Percentiles rank a stretch among this genome's conserved stretches.
phyloP scores from a whole-genome alignment of 2,113 vertebrate genomes.

The Epinephelus cyanopodus region DNA sequence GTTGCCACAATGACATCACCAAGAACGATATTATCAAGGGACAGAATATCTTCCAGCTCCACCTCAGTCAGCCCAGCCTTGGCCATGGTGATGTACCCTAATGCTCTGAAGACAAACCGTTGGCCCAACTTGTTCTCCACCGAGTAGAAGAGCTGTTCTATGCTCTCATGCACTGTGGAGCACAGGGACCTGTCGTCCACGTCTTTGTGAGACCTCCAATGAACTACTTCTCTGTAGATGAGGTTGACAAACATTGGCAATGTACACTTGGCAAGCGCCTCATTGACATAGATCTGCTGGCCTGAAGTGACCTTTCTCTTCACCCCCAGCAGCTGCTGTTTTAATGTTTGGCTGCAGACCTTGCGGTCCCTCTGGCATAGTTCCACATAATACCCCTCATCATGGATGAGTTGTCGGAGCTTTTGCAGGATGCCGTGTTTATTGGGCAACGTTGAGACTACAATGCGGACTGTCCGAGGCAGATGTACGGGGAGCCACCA shows the following conservation, averaged over 20 bases:
- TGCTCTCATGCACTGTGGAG: slow-evolving; percentile 96
- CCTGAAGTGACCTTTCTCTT: slow-evolving; percentile 98
- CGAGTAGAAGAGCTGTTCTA: slow-evolving; percentile 96
- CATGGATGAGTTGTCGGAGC: slow-evolving; percentile 92
- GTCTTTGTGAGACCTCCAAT: slow-evolving; percentile 98
- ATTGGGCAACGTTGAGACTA: slow-evolving; percentile 97
- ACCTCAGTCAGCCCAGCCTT: slow-evolving; percentile 95
- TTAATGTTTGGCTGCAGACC: slow-evolving; percentile 97
- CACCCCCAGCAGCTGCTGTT: slow-evolving; percentile 94
- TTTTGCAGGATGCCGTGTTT: slow-evolving; percentile 98
- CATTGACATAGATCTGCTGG: slow-evolving; percentile 98
- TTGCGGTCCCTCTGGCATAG: slow-evolving; percentile 93
- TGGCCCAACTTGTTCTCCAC: slow-evolving; percentile 93
- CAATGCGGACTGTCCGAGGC: slow-evolving; percentile 93
- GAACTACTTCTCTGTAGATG: slow-evolving; percentile 95
- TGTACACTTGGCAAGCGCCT: slow-evolving; percentile 95
- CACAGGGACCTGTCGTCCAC: slow-evolving; percentile 95
- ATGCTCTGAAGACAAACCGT: slow-evolving; percentile 91
- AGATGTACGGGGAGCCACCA: slow-evolving; percentile 98
- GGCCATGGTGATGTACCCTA: slow-evolving; percentile 98
- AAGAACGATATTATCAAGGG: slow-evolving; percentile 95
- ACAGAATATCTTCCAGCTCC: slow-evolving; percentile 96
- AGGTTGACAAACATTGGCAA: slow-evolving; percentile 99
- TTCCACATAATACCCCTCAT: slow-evolving; percentile 93
- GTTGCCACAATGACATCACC: slow-evolving; percentile 88